phyloP scores from a whole-genome alignment of 2,797 vertebrate species.

The Gouania willdenowi region DNA sequence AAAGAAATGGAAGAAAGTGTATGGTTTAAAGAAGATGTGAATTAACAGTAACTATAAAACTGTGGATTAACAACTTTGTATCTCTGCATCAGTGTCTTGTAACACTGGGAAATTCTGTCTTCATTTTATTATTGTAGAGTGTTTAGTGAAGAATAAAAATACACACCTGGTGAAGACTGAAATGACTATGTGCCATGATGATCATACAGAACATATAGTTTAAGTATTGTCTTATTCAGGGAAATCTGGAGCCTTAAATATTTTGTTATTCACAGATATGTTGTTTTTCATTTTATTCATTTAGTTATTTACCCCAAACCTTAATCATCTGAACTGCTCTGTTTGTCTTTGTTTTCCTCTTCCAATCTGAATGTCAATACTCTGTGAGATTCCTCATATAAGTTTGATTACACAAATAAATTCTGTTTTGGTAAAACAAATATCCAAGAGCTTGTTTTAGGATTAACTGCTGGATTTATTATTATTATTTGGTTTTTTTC shows the following conservation, averaged over 20 bases:
- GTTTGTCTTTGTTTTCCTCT: conserved; percentile 19
- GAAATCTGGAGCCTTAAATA: conserved; percentile 56
- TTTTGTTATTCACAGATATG: conserved; percentile 32
- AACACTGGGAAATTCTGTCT: conserved; percentile 54
- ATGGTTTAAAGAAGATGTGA: conserved; percentile 27
- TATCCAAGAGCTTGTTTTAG: conserved; percentile 7
- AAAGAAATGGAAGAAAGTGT: conserved; percentile 51
- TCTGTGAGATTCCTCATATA: conserved; percentile 39
- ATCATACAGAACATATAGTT: conserved; percentile 27
- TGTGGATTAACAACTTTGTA: conserved; percentile 31
- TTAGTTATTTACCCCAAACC: conserved; percentile 67
- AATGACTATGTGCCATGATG: conserved; percentile 16
- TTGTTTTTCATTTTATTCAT: conserved; percentile 39
- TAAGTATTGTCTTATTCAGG: conserved; percentile 61
- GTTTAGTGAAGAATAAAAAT: conserved; percentile 28
- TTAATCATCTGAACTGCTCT: conserved; percentile 44
- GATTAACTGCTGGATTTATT: too few species aligned
- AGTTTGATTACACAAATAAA: conserved; percentile 61
- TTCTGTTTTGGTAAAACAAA: conserved; percentile 61
- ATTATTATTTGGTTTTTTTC: too few species aligned
- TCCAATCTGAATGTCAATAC: conserved; percentile 43
- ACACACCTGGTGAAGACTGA: conserved; percentile 20
- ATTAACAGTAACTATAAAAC: conserved; percentile 33
- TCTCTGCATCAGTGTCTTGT: conserved; percentile 38
- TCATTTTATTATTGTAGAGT: conserved; percentile 38